These are phyloP conservation scores for Cepaea nemoralis DNA, from an alignment of 1,140 invertebrate genomes.

Conservation along the genomic window DNA sequence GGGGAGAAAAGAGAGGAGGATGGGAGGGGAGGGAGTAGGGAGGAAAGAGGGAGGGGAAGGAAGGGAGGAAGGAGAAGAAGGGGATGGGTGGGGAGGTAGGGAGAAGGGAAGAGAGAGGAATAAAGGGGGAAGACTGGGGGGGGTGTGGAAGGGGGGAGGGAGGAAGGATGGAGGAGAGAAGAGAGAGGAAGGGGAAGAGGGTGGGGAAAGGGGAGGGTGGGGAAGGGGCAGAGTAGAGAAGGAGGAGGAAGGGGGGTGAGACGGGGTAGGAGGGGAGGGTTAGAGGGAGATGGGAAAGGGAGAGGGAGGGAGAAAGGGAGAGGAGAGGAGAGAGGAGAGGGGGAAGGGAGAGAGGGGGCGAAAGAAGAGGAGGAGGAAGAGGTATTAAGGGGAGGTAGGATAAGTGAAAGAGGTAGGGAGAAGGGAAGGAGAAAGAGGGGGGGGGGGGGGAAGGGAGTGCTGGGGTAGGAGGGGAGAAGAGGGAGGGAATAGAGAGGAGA, in stretches of 20 bases:
- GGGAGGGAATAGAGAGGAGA: not conserved
- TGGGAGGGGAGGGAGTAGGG: not conserved
- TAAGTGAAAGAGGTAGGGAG: not conserved
- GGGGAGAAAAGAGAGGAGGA: not conserved
- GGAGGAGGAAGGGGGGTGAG: not conserved
- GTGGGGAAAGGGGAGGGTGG: not conserved
- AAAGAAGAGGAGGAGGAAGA: not conserved
- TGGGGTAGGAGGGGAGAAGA: not conserved
- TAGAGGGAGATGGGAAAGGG: not conserved
- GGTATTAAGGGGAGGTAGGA: not conserved
- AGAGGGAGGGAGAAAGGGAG: not conserved
- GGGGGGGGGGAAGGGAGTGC: not conserved
- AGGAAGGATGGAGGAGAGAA: not conserved
- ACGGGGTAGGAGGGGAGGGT: not conserved
- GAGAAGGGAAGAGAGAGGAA: not conserved
- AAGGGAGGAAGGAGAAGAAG: not conserved
- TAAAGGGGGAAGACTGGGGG: not conserved
- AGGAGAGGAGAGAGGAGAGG: not conserved
- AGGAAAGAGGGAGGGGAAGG: slow-evolving; percentile 16
- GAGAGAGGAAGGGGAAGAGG: not conserved
- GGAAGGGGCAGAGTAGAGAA: not conserved
- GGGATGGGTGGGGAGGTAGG: not conserved
- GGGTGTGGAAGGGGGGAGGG: not conserved
- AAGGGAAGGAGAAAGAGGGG: not conserved
- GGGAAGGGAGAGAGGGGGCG: not conserved